Evolutionary conservation across 2,888 invertebrate species (phyloP).

Genomic region (Trichogramma evanescens): DNA sequence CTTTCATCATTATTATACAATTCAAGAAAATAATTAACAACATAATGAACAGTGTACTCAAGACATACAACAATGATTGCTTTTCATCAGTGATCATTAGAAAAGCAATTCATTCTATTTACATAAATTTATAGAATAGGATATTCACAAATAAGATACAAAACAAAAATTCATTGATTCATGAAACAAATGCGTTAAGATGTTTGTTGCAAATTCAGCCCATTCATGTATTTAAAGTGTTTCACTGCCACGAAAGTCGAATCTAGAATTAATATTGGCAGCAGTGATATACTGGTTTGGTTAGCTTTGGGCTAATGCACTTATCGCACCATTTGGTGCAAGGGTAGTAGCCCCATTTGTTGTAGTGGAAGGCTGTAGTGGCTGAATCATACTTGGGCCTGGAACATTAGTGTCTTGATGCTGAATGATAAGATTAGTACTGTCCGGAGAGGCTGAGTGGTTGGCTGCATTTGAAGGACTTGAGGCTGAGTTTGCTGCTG

Average conservation of each 20-base stretch:
- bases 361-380: neutral
- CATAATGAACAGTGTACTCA: no score
- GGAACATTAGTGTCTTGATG: constrained; percentile 10
- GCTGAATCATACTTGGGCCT: neutral
- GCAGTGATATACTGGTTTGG: neutral
- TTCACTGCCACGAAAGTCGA: constrained; percentile 9
- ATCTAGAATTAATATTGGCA: neutral
- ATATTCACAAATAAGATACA: no score
- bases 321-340: constrained; percentile 16
- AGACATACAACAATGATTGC: no score
- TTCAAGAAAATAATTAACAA: no score
- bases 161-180: no score
- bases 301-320: constrained; percentile 23
- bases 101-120: no score
- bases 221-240: constrained; percentile 4
- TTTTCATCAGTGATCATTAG: no score
- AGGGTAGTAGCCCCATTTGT: neutral
- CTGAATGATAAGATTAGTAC: constrained; percentile 15
- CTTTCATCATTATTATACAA: no score
- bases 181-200: no score
- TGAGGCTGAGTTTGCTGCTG: constrained; percentile 42
- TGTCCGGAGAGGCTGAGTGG: constrained; percentile 40
- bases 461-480: constrained; percentile 33
- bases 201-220: no score
- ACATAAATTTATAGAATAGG: no score